A percentile compares a stretch with the other conserved stretches of the same genome.
Conservation (phyloP, 2,797 vertebrate species). For the Bradypus variegatus region DNA sequence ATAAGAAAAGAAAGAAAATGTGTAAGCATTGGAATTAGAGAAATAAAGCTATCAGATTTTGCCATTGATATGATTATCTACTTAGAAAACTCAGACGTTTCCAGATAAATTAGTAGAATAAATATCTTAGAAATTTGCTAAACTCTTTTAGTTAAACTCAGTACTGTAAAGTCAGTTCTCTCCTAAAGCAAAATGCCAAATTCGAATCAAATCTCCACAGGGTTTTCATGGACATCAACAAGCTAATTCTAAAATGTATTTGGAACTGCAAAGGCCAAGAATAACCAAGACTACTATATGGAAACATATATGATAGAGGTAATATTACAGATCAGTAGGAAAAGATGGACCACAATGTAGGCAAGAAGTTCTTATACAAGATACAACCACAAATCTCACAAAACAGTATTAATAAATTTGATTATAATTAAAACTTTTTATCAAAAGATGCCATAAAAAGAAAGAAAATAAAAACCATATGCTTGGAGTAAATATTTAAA, state of each 20-base stretch:
- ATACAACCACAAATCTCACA: background rate
- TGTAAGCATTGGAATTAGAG: background rate
- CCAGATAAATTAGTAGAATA: background rate
- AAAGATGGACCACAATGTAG: background rate
- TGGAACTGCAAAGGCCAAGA: background rate
- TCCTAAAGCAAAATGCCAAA: constrained; percentile 47
- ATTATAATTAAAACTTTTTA: background rate
- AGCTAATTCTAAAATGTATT: constrained; percentile 21
- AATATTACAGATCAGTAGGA: background rate
- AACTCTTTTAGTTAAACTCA: background rate
- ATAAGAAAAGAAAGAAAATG: background rate
- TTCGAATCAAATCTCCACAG: constrained; percentile 17
- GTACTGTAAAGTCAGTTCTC: constrained; percentile 19
- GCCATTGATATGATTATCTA: background rate
- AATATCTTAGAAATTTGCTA: background rate
- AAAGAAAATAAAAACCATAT: background rate
- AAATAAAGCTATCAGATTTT: background rate
- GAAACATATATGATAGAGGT: background rate
- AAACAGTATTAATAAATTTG: background rate
- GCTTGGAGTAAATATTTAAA: background rate
- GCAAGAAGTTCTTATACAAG: background rate
- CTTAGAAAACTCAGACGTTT: background rate
- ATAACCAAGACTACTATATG: background rate
- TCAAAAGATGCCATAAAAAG: background rate
- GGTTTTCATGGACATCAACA: background rate